Evolutionary conservation across 1,140 invertebrate genomes (phyloP).

Genomic region (Nylanderia fulva): DNA sequence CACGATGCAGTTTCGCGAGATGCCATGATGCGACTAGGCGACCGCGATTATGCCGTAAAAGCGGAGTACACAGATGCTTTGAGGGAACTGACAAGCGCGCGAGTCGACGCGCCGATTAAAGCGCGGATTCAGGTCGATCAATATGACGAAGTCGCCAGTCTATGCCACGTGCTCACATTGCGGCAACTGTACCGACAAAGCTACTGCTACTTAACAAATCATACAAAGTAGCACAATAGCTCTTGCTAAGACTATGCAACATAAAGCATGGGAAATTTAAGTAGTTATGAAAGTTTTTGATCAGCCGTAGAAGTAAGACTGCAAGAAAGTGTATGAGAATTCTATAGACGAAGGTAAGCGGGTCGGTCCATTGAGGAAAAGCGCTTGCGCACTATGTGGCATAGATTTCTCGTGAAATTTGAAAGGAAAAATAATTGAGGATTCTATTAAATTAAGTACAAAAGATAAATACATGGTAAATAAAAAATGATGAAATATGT

Average conservation of each 20-base stretch:
- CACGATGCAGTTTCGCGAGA: conserved; percentile 56
- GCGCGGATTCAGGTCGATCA: conserved; percentile 74
- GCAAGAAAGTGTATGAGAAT: not conserved
- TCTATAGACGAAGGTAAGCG: not conserved
- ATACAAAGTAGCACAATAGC: conserved; percentile 1
- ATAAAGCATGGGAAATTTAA: not conserved
- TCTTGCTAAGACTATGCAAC: not conserved
- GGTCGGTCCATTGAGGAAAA: not conserved
- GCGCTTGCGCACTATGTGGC: not conserved
- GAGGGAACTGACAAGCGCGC: conserved; percentile 54
- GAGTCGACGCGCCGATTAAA: conserved; percentile 61
- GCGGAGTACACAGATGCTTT: conserved; percentile 43
- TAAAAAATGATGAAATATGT: not conserved
- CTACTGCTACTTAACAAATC: not conserved
- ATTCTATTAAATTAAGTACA: not conserved
- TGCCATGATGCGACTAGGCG: conserved; percentile 36
- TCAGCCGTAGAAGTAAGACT: not conserved
- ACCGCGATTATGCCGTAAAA: conserved; percentile 59
- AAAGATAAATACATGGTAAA: not conserved
- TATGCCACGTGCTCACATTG: conserved; percentile 67
- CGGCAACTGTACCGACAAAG: conserved; percentile 46
- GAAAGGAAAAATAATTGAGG: not conserved
- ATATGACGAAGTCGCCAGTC: conserved; percentile 65
- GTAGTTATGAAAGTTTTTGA: not conserved
- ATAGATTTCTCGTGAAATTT: not conserved